Evolutionary conservation across 1,140 invertebrate species (phyloP).

Genomic region (Oryctes rhinoceros): DNA sequence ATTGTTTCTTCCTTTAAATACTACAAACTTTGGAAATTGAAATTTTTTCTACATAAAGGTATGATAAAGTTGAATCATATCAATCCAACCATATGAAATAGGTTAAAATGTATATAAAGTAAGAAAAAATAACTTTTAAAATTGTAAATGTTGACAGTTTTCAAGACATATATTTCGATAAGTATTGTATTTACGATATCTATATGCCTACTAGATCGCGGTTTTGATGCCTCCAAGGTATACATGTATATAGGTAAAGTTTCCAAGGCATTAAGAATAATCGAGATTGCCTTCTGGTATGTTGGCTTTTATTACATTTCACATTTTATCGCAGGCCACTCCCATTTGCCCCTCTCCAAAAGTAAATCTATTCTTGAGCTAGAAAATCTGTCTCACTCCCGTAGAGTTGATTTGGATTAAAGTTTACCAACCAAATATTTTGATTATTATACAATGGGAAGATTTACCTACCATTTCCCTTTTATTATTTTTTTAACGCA

Average conservation of each 20-base stretch:
- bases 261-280: constrained; percentile 25
- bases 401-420: constrained; percentile 7
- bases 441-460: constrained; percentile 19
- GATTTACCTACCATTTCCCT: neutral
- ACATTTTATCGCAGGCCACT: constrained; percentile 26
- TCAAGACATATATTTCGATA: neutral
- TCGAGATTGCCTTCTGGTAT: constrained; percentile 18
- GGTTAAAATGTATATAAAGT: no score
- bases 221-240: neutral
- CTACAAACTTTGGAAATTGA: no score
- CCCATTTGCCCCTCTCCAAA: constrained; percentile 10
- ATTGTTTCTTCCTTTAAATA: no score
- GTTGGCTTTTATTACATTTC: constrained; percentile 29
- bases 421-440: constrained; percentile 37
- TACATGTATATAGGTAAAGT: constrained; percentile 4
- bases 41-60: no score
- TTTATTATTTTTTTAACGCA: neutral
- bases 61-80: no score
- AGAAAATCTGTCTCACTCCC: constrained; percentile 23
- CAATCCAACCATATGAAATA: no score
- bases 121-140: no score
- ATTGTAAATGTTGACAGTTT: no score
- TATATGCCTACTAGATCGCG: neutral
- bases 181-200: neutral
- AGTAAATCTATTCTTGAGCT: neutral